Evolutionary conservation across 1,140 invertebrate species (phyloP).

Genomic region (Drosophila sp.): DNA sequence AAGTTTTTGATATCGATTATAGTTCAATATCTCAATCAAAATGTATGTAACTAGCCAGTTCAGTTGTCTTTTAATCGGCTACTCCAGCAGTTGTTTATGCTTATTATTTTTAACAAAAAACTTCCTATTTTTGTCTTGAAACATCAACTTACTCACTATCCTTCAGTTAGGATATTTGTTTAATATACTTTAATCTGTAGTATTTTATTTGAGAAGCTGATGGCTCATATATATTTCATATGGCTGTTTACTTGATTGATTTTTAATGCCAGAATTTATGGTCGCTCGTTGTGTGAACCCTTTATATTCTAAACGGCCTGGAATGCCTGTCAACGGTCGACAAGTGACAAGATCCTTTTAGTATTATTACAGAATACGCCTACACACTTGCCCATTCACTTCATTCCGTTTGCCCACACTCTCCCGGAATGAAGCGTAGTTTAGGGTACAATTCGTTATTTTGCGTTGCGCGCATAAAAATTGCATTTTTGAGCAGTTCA

Average conservation of each 20-base stretch:
- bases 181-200: background rate
- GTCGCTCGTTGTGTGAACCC: constrained; percentile 18
- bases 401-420: background rate
- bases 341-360: constrained; percentile 66
- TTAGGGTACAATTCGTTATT: constrained; percentile 76
- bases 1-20: no score
- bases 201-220: background rate
- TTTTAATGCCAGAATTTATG: constrained; percentile 5
- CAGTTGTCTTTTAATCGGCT: no score
- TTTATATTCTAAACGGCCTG: constrained; percentile 50
- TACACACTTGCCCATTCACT: constrained; percentile 18
- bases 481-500: constrained; percentile 77
- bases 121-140: background rate
- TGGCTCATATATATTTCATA: constrained; percentile 15
- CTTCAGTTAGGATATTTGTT: background rate
- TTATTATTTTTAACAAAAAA: no score
- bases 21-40: no score
- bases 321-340: constrained; percentile 41
- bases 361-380: constrained; percentile 73
- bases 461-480: constrained; percentile 67
- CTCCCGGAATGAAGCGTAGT: constrained; percentile 63
- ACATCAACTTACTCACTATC: no score
- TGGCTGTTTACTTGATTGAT: constrained; percentile 9
- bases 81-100: no score
- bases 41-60: no score